phyloP scores from a whole-genome alignment of 1,140 invertebrate genomes.

The Vanessa atalanta region DNA sequence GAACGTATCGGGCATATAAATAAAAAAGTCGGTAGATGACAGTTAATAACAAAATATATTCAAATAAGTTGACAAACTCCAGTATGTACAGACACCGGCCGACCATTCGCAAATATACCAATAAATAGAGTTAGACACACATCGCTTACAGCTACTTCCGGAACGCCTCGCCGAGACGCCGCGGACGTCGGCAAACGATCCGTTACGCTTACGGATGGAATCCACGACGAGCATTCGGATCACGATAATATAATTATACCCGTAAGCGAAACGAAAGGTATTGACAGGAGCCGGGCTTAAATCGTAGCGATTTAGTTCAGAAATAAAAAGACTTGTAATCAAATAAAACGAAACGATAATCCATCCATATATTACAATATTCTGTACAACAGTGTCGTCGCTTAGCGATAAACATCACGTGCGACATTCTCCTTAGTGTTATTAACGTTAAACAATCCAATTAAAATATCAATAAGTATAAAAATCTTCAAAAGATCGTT shows the following conservation, averaged over 20 bases:
- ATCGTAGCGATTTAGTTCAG: too few relatives aligned
- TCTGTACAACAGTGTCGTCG: background rate
- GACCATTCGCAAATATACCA: constrained; percentile 48
- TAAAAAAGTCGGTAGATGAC: constrained; percentile 16
- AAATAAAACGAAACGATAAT: background rate
- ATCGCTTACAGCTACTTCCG: constrained; percentile 12
- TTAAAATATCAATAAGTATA: too few relatives aligned
- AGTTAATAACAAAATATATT: constrained; percentile 61
- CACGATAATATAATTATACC: too few relatives aligned
- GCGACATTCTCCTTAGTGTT: too few relatives aligned
- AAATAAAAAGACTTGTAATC: too few relatives aligned
- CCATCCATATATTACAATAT: background rate
- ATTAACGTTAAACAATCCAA: too few relatives aligned
- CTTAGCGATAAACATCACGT: too few relatives aligned
- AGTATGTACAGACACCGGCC: constrained; percentile 60
- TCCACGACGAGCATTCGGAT: too few relatives aligned
- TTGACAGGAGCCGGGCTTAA: too few relatives aligned
- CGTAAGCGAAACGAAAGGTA: too few relatives aligned
- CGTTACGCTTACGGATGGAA: too few relatives aligned
- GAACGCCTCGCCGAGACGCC: background rate
- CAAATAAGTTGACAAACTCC: constrained; percentile 56
- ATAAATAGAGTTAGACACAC: constrained; percentile 48
- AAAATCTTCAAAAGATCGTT: too few relatives aligned
- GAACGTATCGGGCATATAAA: constrained; percentile 8
- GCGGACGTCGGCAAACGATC: background rate